Base-by-base conservation (phyloP, 53 echinoderm and acorn worm species). In the Luidia sarsii region DNA sequence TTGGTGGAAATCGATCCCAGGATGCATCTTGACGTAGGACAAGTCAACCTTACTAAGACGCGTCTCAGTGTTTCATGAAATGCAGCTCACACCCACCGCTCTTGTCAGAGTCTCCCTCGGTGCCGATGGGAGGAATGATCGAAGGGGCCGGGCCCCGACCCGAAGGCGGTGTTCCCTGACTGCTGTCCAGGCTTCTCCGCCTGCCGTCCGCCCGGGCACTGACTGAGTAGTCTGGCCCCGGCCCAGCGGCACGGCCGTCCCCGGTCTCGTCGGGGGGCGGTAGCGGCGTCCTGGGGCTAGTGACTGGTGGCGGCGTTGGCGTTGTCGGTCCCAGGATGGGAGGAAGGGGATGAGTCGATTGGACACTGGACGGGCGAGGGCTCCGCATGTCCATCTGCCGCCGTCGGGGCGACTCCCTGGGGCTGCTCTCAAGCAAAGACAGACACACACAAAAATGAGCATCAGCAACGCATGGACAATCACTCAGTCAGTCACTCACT, bases 281-380 rank as follows among this genome's bases (percentile, higher is more conserved):
- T 10, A 24, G 60, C 41, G 41, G 41, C 11, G 41, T 41, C 83
- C 80, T 46, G n/a, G 57, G 63, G 11, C 87, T 87, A 56, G 82
- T 83, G 61, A 90, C 53, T 8, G 89, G 92, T 34, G 89, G 89
- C 11, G 67, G 2, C 39, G 88, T 82, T 62, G 92, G 92, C 60
- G 89, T 89, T 25, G 64, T 24, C n/a, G n/a, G n/a, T 43, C 75
- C 79, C 64, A 27, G 65, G 33, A 92, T 92, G 33, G 89, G 92
- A 55, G 92, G 89, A 39, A 89, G 82, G 30, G 57, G 53, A 50
- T 62, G 57, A 37, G 38, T 57, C 60, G 79, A 59, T 23, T 39
- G 49, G 15, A 33, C 65, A 45, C 57, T 88, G 7, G 63, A 29
- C 30, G 83, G 48, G 15, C 50, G 46, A 2, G 59, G 79, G 57